Evolutionary conservation across 2,888 invertebrate genomes (phyloP).

Genomic region (Pocota personata): DNA sequence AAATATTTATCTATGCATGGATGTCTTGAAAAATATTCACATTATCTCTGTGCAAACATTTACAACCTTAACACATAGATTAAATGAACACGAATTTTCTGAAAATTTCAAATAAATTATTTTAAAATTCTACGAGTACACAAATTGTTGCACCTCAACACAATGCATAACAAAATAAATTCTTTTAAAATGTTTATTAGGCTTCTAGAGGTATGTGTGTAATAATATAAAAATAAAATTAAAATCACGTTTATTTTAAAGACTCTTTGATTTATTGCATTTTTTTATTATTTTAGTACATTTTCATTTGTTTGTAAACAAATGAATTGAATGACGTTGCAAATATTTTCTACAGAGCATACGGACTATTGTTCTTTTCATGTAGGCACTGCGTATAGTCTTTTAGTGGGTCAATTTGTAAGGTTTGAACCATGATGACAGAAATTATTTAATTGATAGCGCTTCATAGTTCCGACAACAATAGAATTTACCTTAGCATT

Average conservation of each 20-base stretch:
- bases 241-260: constrained; percentile 42
- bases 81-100: background rate
- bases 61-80: background rate
- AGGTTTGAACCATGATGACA: background rate
- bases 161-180: background rate
- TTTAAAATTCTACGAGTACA: background rate
- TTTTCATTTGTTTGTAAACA: background rate
- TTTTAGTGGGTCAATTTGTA: no score
- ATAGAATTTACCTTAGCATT: background rate
- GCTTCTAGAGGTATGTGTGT: constrained; percentile 7
- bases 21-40: background rate
- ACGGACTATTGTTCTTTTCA: no score
- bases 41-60: constrained; percentile 17
- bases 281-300: constrained; percentile 1
- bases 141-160: constrained; percentile 1
- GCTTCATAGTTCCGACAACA: background rate
- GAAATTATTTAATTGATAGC: background rate
- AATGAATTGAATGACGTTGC: background rate
- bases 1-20: constrained; percentile 5
- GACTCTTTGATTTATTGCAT: constrained; percentile 11
- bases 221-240: constrained; percentile 11
- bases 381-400: no score
- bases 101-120: background rate
- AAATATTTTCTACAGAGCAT: background rate
- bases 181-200: constrained; percentile 7